phyloP scores from a whole-genome alignment of 2,888 invertebrate genomes.

The Miltochrista miniata region DNA sequence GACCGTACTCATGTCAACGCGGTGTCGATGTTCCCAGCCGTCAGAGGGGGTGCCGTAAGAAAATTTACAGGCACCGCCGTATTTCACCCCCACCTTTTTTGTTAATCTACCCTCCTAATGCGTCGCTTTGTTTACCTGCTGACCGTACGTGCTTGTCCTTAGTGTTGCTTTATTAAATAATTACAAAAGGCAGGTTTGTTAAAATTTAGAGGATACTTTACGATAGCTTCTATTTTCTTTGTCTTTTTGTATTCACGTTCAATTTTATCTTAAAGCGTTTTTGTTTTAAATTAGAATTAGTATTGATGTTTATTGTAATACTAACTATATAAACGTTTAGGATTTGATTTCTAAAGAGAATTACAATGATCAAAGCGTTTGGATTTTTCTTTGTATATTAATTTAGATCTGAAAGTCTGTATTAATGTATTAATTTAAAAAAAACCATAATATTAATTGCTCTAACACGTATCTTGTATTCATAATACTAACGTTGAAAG shows the following conservation, averaged over 20 bases:
- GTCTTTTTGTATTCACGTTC: not conserved
- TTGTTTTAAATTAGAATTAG: not conserved
- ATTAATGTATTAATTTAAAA: too few species aligned
- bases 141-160: constrained; percentile 64
- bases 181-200: constrained; percentile 17
- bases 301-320: too few species aligned
- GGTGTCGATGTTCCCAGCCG: constrained; percentile 74
- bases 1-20: constrained; percentile 68
- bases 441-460: too few species aligned
- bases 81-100: constrained; percentile 76
- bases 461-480: too few species aligned
- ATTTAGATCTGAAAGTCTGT: too few species aligned
- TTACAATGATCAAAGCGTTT: too few species aligned
- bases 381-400: too few species aligned
- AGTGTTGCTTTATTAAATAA: constrained; percentile 40
- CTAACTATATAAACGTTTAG: too few species aligned
- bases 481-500: too few species aligned
- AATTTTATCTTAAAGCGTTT: not conserved
- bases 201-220: constrained; percentile 6
- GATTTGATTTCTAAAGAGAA: too few species aligned
- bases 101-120: constrained; percentile 82
- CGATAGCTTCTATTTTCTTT: not conserved
- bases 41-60: constrained; percentile 78
- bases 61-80: constrained; percentile 81
- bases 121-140: constrained; percentile 81